These are phyloP conservation scores for Macrosteles quadrilineatus DNA, from an alignment of 1,140 invertebrate species.

Conservation along the genomic window DNA sequence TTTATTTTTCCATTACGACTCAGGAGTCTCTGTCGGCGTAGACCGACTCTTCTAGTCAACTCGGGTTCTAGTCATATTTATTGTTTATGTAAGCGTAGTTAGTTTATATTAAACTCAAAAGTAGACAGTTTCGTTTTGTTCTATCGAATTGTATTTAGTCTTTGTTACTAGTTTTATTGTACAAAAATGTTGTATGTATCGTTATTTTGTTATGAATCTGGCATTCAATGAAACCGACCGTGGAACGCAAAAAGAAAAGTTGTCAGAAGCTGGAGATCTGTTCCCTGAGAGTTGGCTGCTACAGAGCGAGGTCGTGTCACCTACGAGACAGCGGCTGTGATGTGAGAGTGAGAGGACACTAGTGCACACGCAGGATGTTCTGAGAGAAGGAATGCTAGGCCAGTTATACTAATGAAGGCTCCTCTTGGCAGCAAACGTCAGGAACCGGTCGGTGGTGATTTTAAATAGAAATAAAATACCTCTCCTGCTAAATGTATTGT, in stretches of 20 bases:
- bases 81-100: conserved; percentile 1
- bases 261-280: not conserved
- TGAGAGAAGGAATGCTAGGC: not conserved
- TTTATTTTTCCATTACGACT: not conserved
- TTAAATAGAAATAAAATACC: conserved; percentile 25
- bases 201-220: not conserved
- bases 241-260: too few relatives aligned
- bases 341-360: conserved; percentile 12
- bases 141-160: not conserved
- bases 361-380: not conserved
- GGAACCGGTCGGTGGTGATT: conserved; percentile 25
- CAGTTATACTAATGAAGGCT: not conserved
- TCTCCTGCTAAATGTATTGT: conserved; percentile 38
- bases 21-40: not conserved
- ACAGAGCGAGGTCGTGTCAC: not conserved
- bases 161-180: not conserved
- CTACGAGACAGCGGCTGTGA: not conserved
- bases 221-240: too few relatives aligned
- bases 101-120: conserved; percentile 11
- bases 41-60: conserved; percentile 15
- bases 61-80: conserved; percentile 18
- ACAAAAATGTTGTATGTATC: not conserved
- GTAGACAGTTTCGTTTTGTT: not conserved
- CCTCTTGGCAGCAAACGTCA: conserved; percentile 29
- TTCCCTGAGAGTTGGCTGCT: conserved; percentile 21